Conservation (phyloP, 2,113 vertebrate species). For the Zosterops pallidus region DNA sequence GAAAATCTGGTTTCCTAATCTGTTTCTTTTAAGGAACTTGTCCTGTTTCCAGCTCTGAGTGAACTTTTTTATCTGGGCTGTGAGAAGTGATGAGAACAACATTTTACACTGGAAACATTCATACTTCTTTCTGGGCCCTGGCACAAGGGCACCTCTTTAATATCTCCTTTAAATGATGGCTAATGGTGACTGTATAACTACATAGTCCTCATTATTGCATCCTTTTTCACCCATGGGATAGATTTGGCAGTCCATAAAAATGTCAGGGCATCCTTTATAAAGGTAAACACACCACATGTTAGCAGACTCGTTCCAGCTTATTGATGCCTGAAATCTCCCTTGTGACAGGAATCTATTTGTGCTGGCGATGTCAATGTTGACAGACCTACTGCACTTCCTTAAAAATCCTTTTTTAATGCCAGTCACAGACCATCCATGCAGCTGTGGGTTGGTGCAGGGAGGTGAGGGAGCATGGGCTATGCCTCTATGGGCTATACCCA, state of each 20-base stretch:
- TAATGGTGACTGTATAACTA: neutral
- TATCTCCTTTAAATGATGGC: neutral
- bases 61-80: neutral
- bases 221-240: constrained; percentile 6
- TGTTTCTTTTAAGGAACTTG: neutral
- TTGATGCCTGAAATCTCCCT: neutral
- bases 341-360: neutral
- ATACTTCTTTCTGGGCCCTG: neutral
- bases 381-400: neutral
- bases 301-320: neutral
- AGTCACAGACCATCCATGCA: neutral
- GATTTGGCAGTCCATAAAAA: constrained; percentile 50
- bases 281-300: neutral
- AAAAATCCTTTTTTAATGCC: neutral
- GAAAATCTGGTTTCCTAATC: neutral
- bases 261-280: constrained; percentile 10
- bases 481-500: neutral
- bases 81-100: constrained; percentile 1
- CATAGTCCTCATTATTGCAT: constrained; percentile 14
- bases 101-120: neutral
- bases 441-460: neutral
- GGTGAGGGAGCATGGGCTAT: rapidly evolving
- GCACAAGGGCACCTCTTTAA: neutral
- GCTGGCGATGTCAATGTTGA: neutral
- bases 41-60: neutral